Evolutionary conservation across 2,888 invertebrate genomes (phyloP).

Genomic region (Scrobipalpa atriplicella): DNA sequence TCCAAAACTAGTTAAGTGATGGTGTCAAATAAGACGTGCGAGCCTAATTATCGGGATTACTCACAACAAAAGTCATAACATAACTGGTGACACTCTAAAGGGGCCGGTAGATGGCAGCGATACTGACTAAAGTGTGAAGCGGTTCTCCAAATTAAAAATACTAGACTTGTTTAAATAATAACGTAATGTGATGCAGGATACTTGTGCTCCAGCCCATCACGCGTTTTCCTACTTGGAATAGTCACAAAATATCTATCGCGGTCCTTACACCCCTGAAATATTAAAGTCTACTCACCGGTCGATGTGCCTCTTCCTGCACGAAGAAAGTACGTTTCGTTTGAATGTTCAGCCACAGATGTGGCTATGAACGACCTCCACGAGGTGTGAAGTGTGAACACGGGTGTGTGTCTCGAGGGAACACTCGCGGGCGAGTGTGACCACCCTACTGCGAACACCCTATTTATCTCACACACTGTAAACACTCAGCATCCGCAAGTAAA

Average conservation of each 20-base stretch:
- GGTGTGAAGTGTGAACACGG: conserved; percentile 55
- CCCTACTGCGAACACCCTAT: conserved; percentile 52
- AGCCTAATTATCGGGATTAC: conserved; percentile 18
- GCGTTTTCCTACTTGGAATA: too few species aligned
- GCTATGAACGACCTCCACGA: conserved; percentile 69
- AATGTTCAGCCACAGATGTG: conserved; percentile 74
- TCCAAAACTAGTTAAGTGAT: neutral
- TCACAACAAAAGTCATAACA: neutral
- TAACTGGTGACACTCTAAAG: neutral
- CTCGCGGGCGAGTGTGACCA: conserved; percentile 71
- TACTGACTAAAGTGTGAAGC: too few species aligned
- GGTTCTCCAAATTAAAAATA: too few species aligned
- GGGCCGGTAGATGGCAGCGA: neutral
- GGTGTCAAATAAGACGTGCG: conserved; percentile 20
- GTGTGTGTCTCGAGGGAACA: conserved; percentile 55
- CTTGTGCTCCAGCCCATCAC: too few species aligned
- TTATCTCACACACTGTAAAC: conserved; percentile 61
- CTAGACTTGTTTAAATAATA: too few species aligned
- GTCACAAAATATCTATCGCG: too few species aligned
- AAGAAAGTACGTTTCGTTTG: conserved; percentile 38
- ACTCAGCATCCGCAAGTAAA: conserved; percentile 67
- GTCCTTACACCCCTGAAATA: neutral
- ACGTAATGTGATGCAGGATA: too few species aligned
- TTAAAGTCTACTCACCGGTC: conserved; percentile 58
- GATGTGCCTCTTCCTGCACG: conserved; percentile 55